Evolutionary conservation across 2,797 vertebrate species (phyloP), one percentile per base, ranked within the genome.

Genomic region (Glossophaga mutica): DNA sequence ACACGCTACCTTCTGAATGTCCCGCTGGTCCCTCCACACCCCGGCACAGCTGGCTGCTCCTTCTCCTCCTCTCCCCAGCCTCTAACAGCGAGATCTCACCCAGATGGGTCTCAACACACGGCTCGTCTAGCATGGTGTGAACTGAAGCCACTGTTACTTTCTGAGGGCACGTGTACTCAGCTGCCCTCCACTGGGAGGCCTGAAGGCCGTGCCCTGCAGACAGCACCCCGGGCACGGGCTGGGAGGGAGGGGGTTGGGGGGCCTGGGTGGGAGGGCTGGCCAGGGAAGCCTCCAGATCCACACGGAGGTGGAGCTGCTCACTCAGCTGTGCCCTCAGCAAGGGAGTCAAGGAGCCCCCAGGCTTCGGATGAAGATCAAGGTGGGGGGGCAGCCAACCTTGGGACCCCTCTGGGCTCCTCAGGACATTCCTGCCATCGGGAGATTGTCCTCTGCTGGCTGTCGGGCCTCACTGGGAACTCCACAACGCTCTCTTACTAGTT

Each of bases 401-500:
- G 22, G 42, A 3, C 11, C 4, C 6, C 65, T 48, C 59, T 19
- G 19, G 46, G 24, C 26, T 86, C 44, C 4, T 9, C 15, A n/a
- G 10, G 14, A 21, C 7, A 1, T 22, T 68, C 16, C 65, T 1
- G 0, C 39, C 9, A 67, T 29, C 19, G 12, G 24, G 26, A 42
- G 46, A 11, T 48, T 44, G 73, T 39, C 24, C 29, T 78, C 77
- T 86, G 70, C 39, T 1, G 14, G 29, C 5, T 3, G 2, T 34
- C 87, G 77, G 94, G 91, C 95, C 74, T 94, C 48, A 22, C 48
- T 50, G 76, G 94, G 91, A 95, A 82, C 83, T 79, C 91, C 15
- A 46, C 0, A 59, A 76, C 68, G 32, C 59, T 95, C 46, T 62
- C 95, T 55, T 62, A 9, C 32, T 34, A 29, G 46, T 81, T 78